Evolutionary conservation across 2,888 invertebrate genomes (phyloP).

Genomic region (Drosophila pseudotakahashii): DNA sequence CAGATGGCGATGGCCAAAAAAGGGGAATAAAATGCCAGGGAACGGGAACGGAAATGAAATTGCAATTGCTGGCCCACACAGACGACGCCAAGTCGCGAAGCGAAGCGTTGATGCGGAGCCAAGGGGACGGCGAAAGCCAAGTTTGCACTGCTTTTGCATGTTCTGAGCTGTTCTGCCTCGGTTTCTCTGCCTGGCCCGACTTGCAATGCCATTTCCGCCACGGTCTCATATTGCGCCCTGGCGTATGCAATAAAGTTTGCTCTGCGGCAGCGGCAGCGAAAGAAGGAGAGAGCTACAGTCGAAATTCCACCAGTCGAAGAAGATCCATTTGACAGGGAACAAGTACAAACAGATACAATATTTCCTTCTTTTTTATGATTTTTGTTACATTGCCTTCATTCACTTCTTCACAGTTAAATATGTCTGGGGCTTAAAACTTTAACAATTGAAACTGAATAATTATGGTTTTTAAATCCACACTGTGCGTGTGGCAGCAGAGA

Average conservation of each 20-base stretch:
- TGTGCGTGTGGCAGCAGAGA: no score
- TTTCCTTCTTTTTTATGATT: neutral
- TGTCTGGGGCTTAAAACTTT: neutral
- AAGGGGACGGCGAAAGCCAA: slow-evolving; percentile 29
- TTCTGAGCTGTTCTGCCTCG: slow-evolving; percentile 12
- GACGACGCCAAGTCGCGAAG: slow-evolving; percentile 75
- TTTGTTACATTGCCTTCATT: neutral
- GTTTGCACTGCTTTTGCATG: slow-evolving; percentile 56
- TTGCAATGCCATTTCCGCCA: slow-evolving; percentile 63
- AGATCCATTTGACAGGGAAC: neutral
- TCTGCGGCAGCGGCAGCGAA: slow-evolving; percentile 17
- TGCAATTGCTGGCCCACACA: slow-evolving; percentile 70
- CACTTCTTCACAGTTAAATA: neutral
- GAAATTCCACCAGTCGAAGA: slow-evolving; percentile 16
- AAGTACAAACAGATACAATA: neutral
- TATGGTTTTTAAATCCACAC: no score
- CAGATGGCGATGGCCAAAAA: neutral
- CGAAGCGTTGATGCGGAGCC: slow-evolving; percentile 61
- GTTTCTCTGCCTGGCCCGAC: slow-evolving; percentile 18
- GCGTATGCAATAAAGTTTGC: slow-evolving; percentile 69
- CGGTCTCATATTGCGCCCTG: slow-evolving; percentile 57
- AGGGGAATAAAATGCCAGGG: slow-evolving; percentile 55
- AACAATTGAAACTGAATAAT: no score
- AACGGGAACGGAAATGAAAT: slow-evolving; percentile 76
- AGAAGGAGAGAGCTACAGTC: slow-evolving; percentile 17